phyloP scores from a whole-genome alignment of 2,888 invertebrate genomes.

The Rhagonycha lutea region DNA sequence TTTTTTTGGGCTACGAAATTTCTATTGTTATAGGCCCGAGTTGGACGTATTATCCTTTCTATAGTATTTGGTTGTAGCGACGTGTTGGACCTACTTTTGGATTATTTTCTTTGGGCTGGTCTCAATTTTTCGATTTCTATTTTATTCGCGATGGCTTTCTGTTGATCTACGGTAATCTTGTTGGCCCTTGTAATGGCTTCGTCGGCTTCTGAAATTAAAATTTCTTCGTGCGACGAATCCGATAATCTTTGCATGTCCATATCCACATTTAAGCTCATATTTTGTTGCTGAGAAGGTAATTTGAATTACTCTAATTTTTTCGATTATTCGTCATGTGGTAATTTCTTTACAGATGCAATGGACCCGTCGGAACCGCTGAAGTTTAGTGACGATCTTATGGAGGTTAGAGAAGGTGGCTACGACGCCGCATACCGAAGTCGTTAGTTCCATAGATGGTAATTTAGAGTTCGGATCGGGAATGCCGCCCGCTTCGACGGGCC shows the following conservation, averaged over 20 bases:
- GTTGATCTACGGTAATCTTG: conserved; percentile 73
- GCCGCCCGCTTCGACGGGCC: conserved; percentile 45
- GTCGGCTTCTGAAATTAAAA: conserved; percentile 80
- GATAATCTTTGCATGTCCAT: conserved; percentile 54
- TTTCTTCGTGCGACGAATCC: conserved; percentile 56
- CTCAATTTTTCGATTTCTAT: conserved; percentile 75
- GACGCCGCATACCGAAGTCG: conserved; percentile 58
- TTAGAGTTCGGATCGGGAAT: conserved; percentile 58
- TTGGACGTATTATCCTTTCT: too few species aligned
- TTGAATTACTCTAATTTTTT: background rate
- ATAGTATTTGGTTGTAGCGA: too few species aligned
- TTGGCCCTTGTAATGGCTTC: conserved; percentile 78
- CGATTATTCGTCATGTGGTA: background rate
- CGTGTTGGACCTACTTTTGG: conserved; percentile 60
- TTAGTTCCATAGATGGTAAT: conserved; percentile 78
- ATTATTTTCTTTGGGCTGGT: conserved; percentile 75
- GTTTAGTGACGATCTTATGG: conserved; percentile 7
- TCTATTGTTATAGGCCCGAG: too few species aligned
- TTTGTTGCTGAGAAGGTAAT: conserved; percentile 58
- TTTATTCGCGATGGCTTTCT: too few species aligned
- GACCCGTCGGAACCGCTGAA: background rate
- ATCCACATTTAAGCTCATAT: conserved; percentile 43
- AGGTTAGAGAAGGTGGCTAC: conserved; percentile 52
- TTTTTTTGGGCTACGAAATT: too few species aligned
- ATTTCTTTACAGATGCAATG: background rate